These are phyloP conservation scores for Myzus persicae DNA, from an alignment of 1,140 invertebrate species.

Conservation along the genomic window DNA sequence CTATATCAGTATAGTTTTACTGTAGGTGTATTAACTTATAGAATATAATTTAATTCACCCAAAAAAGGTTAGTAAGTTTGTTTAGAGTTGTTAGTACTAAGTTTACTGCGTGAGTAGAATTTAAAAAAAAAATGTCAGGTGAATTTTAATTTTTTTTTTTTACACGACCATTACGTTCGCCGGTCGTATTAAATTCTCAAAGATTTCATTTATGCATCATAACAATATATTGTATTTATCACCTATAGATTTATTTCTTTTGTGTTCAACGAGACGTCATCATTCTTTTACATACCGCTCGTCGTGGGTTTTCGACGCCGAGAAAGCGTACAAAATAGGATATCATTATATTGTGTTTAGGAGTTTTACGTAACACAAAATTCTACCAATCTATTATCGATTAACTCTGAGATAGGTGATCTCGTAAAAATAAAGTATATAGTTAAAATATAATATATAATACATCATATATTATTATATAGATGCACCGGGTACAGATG, in stretches of 20 bases:
- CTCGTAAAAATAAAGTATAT: background rate
- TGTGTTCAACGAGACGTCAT: background rate
- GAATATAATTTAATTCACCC: background rate
- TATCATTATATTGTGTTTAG: background rate
- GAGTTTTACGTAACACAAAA: slow-evolving; percentile 3
- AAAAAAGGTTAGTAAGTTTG: background rate
- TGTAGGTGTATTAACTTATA: background rate
- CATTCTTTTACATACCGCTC: background rate
- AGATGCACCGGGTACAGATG: background rate
- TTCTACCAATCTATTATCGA: background rate
- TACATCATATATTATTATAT: background rate
- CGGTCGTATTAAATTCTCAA: background rate
- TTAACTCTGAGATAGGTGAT: background rate
- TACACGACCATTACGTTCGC: background rate
- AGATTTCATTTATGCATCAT: background rate
- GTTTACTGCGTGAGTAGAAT: background rate
- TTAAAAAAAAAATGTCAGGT: background rate
- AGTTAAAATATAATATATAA: too few species aligned
- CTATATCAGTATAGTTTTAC: background rate
- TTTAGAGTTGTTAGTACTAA: background rate
- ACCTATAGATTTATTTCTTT: background rate
- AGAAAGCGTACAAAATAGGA: slow-evolving; percentile 24
- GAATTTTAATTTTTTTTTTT: background rate
- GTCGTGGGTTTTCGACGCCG: background rate
- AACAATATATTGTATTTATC: background rate